A percentile compares a stretch with the other conserved stretches of the same genome.
Evolutionary conservation across 2,113 vertebrate species (phyloP).

Genomic region (Labeo catla): DNA sequence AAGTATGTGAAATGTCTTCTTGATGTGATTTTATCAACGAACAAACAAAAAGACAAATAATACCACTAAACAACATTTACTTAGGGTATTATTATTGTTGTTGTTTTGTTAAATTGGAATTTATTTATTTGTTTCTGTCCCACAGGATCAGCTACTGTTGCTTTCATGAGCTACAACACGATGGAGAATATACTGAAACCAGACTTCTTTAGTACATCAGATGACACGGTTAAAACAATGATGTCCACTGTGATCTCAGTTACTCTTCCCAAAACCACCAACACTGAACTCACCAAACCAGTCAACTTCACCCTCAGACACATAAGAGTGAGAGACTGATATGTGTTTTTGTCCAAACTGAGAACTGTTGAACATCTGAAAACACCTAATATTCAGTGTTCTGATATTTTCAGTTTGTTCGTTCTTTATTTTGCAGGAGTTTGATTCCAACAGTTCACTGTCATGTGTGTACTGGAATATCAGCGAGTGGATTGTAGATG

Average conservation of each 20-base stretch:
- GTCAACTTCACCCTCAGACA: conserved; percentile 38
- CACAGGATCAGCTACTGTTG: conserved; percentile 1
- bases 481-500: conserved; percentile 59
- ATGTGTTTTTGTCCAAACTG: not conserved
- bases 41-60: too few relatives aligned
- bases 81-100: too few relatives aligned
- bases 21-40: too few relatives aligned
- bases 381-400: not conserved
- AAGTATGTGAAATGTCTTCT: not conserved
- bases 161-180: conserved; percentile 28
- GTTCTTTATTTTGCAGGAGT: not conserved
- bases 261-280: not conserved
- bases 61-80: too few relatives aligned
- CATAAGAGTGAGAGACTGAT: not conserved
- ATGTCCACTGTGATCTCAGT: conserved; percentile 43
- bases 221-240: conserved; percentile 4
- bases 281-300: conserved; percentile 19
- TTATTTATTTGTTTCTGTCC: not conserved
- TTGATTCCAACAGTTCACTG: not conserved
- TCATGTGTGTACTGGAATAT: conserved; percentile 55
- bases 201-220: not conserved
- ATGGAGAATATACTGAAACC: conserved; percentile 34
- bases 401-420: not conserved
- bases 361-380: not conserved
- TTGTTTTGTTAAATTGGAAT: too few relatives aligned